These are phyloP conservation scores for Megalonaias nervosa DNA, from an alignment of 1,140 invertebrate genomes.

Conservation along the genomic window DNA sequence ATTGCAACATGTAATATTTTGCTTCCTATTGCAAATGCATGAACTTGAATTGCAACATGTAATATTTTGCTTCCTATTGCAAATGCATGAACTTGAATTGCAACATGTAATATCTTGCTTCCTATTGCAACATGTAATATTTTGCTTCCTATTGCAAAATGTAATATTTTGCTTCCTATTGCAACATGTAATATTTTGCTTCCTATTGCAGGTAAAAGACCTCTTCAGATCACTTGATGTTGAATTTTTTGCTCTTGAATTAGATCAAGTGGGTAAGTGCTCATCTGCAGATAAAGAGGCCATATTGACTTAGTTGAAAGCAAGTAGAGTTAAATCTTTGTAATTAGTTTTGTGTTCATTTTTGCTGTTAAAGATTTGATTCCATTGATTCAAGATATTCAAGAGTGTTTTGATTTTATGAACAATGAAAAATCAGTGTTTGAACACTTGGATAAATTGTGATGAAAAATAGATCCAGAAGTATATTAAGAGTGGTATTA, in stretches of 20 bases:
- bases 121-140: slow-evolving; percentile 49
- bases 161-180: slow-evolving; percentile 21
- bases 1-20: too few species aligned
- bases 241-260: slow-evolving; percentile 66
- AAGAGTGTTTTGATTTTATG: neutral
- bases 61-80: slow-evolving; percentile 33
- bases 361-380: neutral
- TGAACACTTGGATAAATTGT: neutral
- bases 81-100: too few species aligned
- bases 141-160: slow-evolving; percentile 49
- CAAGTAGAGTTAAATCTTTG: neutral
- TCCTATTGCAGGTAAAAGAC: slow-evolving; percentile 69
- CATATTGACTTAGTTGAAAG: neutral
- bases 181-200: slow-evolving; percentile 11
- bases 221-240: slow-evolving; percentile 70
- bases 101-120: slow-evolving; percentile 15
- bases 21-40: slow-evolving; percentile 52
- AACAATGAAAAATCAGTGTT: neutral
- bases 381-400: neutral
- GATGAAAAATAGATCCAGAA: too few species aligned
- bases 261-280: slow-evolving; percentile 69
- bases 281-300: neutral
- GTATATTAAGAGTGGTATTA: neutral
- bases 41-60: too few species aligned
- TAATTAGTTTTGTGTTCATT: slow-evolving; percentile 4